Percentiles rank a stretch among this genome's conserved stretches.
Conservation (phyloP, 1,140 invertebrate genomes). For the Penaeus vannamei region DNA sequence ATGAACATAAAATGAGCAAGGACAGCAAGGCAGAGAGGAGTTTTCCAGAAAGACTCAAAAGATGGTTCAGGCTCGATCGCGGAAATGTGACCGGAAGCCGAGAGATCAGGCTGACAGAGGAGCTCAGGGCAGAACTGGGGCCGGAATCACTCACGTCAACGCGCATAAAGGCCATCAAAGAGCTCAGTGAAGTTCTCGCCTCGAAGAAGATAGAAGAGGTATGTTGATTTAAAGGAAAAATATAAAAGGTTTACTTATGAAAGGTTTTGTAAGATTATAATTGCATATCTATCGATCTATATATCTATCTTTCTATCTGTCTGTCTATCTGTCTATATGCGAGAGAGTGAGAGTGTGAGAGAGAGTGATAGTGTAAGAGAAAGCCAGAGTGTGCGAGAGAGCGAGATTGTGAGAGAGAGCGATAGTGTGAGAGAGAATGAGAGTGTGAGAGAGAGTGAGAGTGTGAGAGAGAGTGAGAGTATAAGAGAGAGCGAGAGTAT, state of each 20-base stretch:
- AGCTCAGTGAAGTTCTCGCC: constrained; percentile 43
- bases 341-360: too few relatives aligned
- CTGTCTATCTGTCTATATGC: too few relatives aligned
- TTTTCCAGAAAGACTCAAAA: constrained; percentile 53
- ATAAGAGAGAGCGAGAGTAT: too few relatives aligned
- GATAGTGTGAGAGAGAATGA: too few relatives aligned
- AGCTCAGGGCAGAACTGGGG: constrained; percentile 39
- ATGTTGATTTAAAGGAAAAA: background rate
- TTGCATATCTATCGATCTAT: background rate
- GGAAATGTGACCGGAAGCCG: constrained; percentile 47
- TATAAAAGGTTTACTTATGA: too few relatives aligned
- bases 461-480: too few relatives aligned
- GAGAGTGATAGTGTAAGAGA: too few relatives aligned
- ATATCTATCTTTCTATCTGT: too few relatives aligned
- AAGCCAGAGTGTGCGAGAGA: too few relatives aligned
- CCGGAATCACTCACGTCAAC: constrained; percentile 24
- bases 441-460: too few relatives aligned
- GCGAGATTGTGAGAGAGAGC: too few relatives aligned
- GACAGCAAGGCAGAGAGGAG: constrained; percentile 51
- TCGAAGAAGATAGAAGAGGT: constrained; percentile 49
- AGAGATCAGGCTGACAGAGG: constrained; percentile 49
- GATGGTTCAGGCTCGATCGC: constrained; percentile 56
- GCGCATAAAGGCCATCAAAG: constrained; percentile 48
- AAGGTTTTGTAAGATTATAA: background rate
- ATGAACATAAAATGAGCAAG: constrained; percentile 48